A percentile compares a stretch with the other conserved stretches of the same genome.
Conservation (phyloP, 2,797 vertebrate species). For the Myotis findleyi region DNA sequence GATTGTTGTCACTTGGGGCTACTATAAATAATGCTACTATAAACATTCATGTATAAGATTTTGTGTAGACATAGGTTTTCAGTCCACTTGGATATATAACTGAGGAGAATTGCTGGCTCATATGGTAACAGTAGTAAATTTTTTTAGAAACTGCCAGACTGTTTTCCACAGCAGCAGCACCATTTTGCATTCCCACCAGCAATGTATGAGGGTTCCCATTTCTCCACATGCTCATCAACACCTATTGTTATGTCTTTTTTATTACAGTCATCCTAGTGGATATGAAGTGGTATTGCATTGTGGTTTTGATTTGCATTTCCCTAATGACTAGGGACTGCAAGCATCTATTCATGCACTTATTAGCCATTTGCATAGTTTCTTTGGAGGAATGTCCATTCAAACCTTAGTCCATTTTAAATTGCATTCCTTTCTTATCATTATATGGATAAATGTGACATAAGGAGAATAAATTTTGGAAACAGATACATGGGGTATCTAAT, state of each 20-base stretch:
- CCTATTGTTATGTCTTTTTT: background rate
- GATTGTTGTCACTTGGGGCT: background rate
- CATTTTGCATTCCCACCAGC: background rate
- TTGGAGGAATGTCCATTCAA: background rate
- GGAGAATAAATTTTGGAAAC: slow-evolving; percentile 50
- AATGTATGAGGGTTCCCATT: background rate
- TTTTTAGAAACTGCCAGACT: background rate
- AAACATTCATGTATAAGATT: background rate
- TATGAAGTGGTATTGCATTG: background rate
- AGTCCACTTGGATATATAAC: background rate
- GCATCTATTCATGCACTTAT: background rate
- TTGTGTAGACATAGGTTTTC: background rate
- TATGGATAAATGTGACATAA: background rate
- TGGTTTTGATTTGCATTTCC: slow-evolving; percentile 32
- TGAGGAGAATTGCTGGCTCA: background rate
- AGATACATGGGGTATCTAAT: background rate
- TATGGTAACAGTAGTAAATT: background rate
- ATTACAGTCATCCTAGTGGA: background rate
- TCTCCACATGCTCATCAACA: background rate
- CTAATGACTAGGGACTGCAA: background rate
- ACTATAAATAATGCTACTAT: background rate
- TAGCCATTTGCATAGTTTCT: background rate
- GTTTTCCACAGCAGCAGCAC: background rate
- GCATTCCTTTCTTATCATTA: background rate
- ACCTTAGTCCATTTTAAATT: background rate